Evolutionary conservation across 1,140 invertebrate species (phyloP).

Genomic region (Steinernema khuongi): DNA sequence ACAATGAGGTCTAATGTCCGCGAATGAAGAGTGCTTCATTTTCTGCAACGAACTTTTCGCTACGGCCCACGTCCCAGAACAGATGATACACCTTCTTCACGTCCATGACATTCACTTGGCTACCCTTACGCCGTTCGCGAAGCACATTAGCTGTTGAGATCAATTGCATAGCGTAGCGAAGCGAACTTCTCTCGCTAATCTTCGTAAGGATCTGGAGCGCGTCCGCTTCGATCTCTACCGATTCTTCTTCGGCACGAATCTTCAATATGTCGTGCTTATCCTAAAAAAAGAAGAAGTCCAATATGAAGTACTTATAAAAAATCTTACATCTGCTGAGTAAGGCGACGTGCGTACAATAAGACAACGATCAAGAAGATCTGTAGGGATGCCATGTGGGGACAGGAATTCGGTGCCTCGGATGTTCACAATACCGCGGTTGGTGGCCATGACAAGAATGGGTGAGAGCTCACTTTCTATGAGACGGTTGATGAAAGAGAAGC

Average conservation of each 20-base stretch:
- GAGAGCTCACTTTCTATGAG: constrained; percentile 93
- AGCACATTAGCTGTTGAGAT: constrained; percentile 90
- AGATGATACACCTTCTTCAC: constrained; percentile 88
- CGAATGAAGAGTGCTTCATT: constrained; percentile 63
- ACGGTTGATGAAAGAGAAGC: constrained; percentile 93
- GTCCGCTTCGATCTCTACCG: constrained; percentile 87
- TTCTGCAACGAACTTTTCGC: constrained; percentile 84
- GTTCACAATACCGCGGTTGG: constrained; percentile 83
- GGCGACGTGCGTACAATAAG: constrained; percentile 81
- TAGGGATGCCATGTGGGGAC: constrained; percentile 90
- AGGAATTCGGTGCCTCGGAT: constrained; percentile 88
- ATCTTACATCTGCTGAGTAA: constrained; percentile 70
- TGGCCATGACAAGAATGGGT: constrained; percentile 95
- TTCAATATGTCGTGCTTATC: constrained; percentile 47
- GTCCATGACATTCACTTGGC: constrained; percentile 74
- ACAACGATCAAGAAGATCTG: constrained; percentile 89
- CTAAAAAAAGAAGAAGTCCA: constrained; percentile 31
- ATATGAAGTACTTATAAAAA: neutral
- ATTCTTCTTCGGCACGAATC: constrained; percentile 75
- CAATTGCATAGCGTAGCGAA: constrained; percentile 87
- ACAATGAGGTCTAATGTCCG: neutral
- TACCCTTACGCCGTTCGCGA: constrained; percentile 71
- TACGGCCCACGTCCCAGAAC: constrained; percentile 87
- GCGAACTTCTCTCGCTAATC: constrained; percentile 83
- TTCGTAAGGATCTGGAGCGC: constrained; percentile 82